Conservation (phyloP, 2,113 vertebrate genomes). For the Oncorhynchus masou region DNA sequence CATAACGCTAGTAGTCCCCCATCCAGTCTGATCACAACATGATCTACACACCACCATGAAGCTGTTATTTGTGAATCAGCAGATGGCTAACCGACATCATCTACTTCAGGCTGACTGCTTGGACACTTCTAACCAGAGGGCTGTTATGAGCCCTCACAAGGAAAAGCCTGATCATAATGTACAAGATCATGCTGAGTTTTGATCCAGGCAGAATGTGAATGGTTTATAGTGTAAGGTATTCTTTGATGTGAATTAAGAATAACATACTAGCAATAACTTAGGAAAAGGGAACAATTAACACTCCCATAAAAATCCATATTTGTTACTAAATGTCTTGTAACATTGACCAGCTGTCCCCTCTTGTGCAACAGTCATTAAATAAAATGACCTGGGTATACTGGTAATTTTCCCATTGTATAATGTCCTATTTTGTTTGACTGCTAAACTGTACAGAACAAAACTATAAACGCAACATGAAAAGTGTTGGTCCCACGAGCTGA, state of each 20-base stretch:
- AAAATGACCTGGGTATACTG: background rate
- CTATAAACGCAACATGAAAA: too few species aligned
- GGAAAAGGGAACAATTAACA: too few species aligned
- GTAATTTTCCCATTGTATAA: background rate
- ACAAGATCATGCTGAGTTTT: background rate
- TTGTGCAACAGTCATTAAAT: background rate
- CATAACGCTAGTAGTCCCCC: background rate
- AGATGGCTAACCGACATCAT: background rate
- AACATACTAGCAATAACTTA: background rate
- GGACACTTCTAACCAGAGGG: background rate
- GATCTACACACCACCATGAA: too few species aligned
- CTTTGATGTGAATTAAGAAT: background rate
- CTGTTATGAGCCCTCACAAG: background rate
- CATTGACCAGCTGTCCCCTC: too few species aligned
- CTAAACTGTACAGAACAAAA: background rate
- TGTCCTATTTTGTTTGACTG: background rate
- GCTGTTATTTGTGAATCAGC: background rate
- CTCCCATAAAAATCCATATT: background rate
- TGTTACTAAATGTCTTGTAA: background rate
- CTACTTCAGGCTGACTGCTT: background rate
- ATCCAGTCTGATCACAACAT: background rate
- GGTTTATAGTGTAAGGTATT: background rate
- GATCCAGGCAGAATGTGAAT: constrained; percentile 8
- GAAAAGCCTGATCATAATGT: background rate
- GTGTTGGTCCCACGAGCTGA: too few species aligned